Evolutionary conservation across 23 tunicate genomes (phyloP), one percentile per base, ranked within the genome.

Genomic region (Trididemnum miniatum): DNA sequence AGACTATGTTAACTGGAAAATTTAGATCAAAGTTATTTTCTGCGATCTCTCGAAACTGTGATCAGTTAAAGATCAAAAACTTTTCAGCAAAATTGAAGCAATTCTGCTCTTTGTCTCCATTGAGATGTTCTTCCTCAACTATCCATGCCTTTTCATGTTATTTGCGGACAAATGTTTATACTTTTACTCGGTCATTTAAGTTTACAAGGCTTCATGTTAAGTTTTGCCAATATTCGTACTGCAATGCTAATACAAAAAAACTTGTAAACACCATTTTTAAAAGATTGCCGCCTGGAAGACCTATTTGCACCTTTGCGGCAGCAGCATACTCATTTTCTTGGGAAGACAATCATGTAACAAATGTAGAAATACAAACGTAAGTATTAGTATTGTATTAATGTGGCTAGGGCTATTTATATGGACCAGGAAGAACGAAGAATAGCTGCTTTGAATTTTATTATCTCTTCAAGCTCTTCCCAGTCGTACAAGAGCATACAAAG

Each of bases 281-380:
- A 74, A n/a, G 62, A 24, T 74, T 74, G 36, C 82, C 34, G 3
- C 65, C 82, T 51, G 20, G 39, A 2, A 71, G 82, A 33, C 90
- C 90, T 34, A n/a, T 60, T 18, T 87, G 71, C 37, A 59, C 83
- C 29, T 52, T 87, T 32, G 86, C 82, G 20, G 86, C 81, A 49
- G 92, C 88, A 34, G 88, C 88, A 28, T 87, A 83, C 54, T 79
- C 85, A 0, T 92, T 92, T 71, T 73, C 86, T 62, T 92, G 91
- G 89, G 79, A 87, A 26, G 84, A 83, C 1, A 79, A 79, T 62
- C 81, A 79, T 2, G 69, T 92, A 29, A 72, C 51, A 4, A 84
- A 92, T 69, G 73, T 27, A 20, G 97, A 92, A 71, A 72, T 92
- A 23, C 66, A 78, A 35, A 66, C 33, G 91, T 87, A 74, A 64